These are phyloP conservation scores for Mustelus asterias DNA, from an alignment of 2,113 vertebrate species.

Conservation along the genomic window DNA sequence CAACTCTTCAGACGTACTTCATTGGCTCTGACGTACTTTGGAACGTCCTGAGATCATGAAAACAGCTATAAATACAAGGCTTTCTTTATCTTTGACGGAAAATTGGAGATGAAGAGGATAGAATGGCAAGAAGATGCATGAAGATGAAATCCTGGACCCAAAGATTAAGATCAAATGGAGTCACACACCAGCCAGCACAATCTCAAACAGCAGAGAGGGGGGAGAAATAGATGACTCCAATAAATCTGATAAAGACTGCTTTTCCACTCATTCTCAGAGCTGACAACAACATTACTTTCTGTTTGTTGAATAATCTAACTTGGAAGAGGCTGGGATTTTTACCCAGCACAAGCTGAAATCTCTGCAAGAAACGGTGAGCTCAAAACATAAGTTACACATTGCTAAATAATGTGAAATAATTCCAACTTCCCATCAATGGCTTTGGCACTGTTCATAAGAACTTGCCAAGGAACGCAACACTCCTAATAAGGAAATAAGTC, in stretches of 20 bases:
- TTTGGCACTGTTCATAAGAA: constrained; percentile 2
- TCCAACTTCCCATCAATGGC: constrained; percentile 18
- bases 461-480: not conserved
- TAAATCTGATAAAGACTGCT: not conserved
- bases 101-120: not conserved
- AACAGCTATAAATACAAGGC: not conserved
- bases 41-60: not conserved
- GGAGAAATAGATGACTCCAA: not conserved
- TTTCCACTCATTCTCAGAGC: not conserved
- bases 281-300: not conserved
- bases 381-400: not conserved
- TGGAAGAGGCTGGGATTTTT: not conserved
- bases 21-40: not conserved
- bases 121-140: not conserved
- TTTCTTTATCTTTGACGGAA: not conserved
- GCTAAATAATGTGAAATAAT: constrained; percentile 15
- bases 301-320: not conserved
- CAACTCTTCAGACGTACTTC: not conserved
- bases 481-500: constrained; percentile 29
- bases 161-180: not conserved
- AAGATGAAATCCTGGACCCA: not conserved
- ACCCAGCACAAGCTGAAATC: not conserved
- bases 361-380: not conserved
- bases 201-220: not conserved
- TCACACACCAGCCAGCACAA: not conserved